phyloP scores from a whole-genome alignment of 2,888 invertebrate genomes.

The Schizaphis graminum region DNA sequence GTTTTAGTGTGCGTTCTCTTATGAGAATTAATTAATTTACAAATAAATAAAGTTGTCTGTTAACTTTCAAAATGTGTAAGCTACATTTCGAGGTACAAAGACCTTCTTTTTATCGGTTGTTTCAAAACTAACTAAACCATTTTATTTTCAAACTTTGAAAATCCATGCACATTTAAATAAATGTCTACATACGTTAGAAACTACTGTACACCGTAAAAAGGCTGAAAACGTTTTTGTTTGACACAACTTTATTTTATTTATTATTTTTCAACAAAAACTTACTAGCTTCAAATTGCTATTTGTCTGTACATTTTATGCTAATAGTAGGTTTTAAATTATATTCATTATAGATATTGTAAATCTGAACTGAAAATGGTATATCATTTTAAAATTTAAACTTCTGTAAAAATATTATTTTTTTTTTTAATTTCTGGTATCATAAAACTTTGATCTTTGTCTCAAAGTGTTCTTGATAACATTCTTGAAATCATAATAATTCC shows the following conservation, averaged over 20 bases:
- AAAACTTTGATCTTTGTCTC: neutral
- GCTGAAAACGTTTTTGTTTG: neutral
- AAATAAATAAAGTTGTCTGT: conserved; percentile 28
- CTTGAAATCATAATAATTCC: neutral
- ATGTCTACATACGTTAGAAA: conserved; percentile 43
- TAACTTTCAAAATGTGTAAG: conserved; percentile 29
- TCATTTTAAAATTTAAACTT: neutral
- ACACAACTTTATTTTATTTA: conserved; percentile 5
- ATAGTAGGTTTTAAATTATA: neutral
- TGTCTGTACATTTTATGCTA: neutral
- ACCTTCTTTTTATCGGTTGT: conserved; percentile 49
- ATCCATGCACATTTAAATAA: conserved; percentile 44
- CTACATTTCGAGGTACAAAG: conserved; percentile 18
- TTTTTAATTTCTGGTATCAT: neutral
- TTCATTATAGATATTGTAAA: neutral
- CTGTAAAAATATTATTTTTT: neutral
- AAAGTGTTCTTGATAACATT: neutral
- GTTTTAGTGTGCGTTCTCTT: conserved; percentile 11
- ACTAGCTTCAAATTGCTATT: neutral
- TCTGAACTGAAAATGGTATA: neutral
- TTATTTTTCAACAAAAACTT: neutral
- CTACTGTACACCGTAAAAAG: neutral
- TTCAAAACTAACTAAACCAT: conserved; percentile 30
- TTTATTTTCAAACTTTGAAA: conserved; percentile 46
- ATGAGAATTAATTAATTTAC: conserved; percentile 42